Percentiles rank a stretch among this genome's conserved stretches.
Evolutionary conservation across 2,888 invertebrate genomes (phyloP).

Genomic region (Agonopterix subpropinquella): DNA sequence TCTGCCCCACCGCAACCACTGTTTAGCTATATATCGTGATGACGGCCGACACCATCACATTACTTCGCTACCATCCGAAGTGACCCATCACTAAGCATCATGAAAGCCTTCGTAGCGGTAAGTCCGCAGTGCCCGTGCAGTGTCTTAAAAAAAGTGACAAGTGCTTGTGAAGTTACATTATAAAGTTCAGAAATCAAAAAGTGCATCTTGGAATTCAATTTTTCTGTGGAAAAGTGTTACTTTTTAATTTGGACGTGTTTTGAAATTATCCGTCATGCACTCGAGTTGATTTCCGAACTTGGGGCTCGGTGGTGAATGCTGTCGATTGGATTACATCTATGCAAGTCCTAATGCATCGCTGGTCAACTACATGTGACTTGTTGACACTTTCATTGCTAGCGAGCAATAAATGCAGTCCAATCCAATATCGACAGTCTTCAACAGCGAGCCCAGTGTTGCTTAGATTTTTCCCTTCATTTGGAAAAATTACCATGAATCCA

Average conservation of each 20-base stretch:
- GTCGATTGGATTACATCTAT: not conserved
- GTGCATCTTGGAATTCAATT: not conserved
- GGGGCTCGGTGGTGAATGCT: conserved; percentile 5
- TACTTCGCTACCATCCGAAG: conserved; percentile 62
- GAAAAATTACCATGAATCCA: no score
- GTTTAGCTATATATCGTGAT: conserved; percentile 61
- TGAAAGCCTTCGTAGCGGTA: conserved; percentile 75
- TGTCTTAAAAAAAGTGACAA: conserved; percentile 40
- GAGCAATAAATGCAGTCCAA: no score
- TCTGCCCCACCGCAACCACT: conserved; percentile 61
- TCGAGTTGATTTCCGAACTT: conserved; percentile 7
- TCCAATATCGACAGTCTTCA: no score
- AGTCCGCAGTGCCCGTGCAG: conserved; percentile 49
- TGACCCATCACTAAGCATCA: conserved; percentile 67
- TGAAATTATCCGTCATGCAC: conserved; percentile 7
- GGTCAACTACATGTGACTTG: no score
- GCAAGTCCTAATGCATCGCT: no score
- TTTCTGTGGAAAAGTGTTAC: not conserved
- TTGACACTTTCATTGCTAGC: no score
- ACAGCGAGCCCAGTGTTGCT: no score
- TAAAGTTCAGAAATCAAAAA: conserved; percentile 55
- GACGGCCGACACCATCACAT: conserved; percentile 54
- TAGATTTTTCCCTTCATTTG: no score
- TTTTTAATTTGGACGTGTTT: conserved; percentile 1
- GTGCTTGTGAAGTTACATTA: conserved; percentile 40